Evolutionary conservation across 1,140 invertebrate genomes (phyloP).

Genomic region (Drosophila parvula): DNA sequence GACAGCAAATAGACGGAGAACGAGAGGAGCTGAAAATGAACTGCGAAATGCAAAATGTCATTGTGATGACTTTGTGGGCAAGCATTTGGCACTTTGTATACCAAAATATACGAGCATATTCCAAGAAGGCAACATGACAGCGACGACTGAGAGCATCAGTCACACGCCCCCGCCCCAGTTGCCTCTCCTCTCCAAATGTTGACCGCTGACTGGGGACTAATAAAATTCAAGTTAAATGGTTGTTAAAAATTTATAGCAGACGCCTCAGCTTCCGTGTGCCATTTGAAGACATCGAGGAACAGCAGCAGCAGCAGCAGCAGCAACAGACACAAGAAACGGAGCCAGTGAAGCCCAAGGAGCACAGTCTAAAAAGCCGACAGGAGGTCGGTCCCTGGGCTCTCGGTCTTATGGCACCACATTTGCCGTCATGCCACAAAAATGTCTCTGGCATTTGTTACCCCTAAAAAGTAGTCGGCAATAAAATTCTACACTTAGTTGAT

Average conservation of each 20-base stretch:
- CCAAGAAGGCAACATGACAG: constrained; percentile 35
- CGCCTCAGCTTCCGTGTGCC: constrained; percentile 49
- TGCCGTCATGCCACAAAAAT: constrained; percentile 5
- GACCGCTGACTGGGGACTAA: constrained; percentile 69
- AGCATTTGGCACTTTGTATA: constrained; percentile 48
- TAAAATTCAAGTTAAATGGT: constrained; percentile 84
- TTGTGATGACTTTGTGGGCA: constrained; percentile 61
- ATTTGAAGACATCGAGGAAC: constrained; percentile 22
- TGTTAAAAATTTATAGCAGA: constrained; percentile 79
- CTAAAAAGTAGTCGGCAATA: constrained; percentile 12
- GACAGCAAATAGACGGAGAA: not conserved
- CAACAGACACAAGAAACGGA: constrained; percentile 14
- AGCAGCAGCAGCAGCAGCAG: constrained; percentile 1
- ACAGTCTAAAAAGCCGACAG: constrained; percentile 17
- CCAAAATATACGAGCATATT: constrained; percentile 42
- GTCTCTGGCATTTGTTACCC: not conserved
- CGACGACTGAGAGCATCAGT: constrained; percentile 22
- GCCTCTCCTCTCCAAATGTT: not conserved
- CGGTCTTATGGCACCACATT: constrained; percentile 2
- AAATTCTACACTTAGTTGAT: not conserved
- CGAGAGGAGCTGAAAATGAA: constrained; percentile 14
- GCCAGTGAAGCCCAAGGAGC: not conserved
- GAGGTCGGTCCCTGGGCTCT: not conserved
- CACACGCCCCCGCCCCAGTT: not conserved
- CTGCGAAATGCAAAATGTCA: constrained; percentile 61